These are phyloP conservation scores for Protodeltote pygarga DNA, from an alignment of 2,888 invertebrate species.

Conservation along the genomic window DNA sequence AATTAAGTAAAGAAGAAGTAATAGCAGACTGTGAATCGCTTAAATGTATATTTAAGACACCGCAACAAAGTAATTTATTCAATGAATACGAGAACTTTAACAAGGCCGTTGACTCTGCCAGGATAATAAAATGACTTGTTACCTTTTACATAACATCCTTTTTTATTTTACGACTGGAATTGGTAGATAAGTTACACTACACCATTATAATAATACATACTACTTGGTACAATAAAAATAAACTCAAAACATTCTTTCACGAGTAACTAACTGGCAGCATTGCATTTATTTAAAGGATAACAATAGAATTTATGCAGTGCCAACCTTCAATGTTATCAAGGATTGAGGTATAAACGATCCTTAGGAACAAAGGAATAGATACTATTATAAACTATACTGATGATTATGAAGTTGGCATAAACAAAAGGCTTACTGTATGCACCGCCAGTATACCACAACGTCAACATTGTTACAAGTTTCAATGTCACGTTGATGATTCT, in stretches of 20 bases:
- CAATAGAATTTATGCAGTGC: not conserved
- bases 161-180: conserved; percentile 3
- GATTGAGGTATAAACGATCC: conserved; percentile 8
- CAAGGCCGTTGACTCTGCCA: conserved; percentile 23
- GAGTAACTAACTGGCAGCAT: not conserved
- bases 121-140: conserved; percentile 11
- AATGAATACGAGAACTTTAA: conserved; percentile 17
- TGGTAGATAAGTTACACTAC: not conserved
- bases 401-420: conserved; percentile 14
- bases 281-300: conserved; percentile 4
- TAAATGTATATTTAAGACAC: not conserved
- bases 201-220: no score
- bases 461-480: conserved; percentile 36
- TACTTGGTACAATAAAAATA: no score
- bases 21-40: conserved; percentile 6
- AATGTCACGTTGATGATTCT: conserved; percentile 56
- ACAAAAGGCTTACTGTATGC: conserved; percentile 29
- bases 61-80: conserved; percentile 11
- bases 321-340: conserved; percentile 14
- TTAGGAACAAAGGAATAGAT: no score
- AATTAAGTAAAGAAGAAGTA: conserved; percentile 1
- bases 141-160: conserved; percentile 19
- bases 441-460: conserved; percentile 26
- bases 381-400: conserved; percentile 13
- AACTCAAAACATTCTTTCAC: no score